A percentile compares a stretch with the other conserved stretches of the same genome.
These are phyloP conservation scores for Cetonia aurata DNA, from an alignment of 2,888 invertebrate genomes.

Conservation along the genomic window DNA sequence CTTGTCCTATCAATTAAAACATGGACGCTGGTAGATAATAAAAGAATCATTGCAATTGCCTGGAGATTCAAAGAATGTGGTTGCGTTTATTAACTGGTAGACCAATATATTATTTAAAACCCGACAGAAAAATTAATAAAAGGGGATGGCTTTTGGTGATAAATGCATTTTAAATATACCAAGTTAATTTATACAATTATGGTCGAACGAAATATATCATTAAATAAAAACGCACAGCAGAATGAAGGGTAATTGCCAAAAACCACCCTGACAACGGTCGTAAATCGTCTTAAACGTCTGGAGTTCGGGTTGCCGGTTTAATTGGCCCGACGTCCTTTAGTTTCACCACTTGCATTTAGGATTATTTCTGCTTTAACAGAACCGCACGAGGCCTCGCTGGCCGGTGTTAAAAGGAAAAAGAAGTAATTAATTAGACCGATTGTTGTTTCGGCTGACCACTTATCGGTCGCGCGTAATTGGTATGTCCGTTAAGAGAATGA, in stretches of 20 bases:
- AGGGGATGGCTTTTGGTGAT: slow-evolving; percentile 27
- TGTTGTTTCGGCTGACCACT: slow-evolving; percentile 39
- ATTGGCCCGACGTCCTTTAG: slow-evolving; percentile 30
- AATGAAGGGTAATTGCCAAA: slow-evolving; percentile 51
- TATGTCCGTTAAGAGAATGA: slow-evolving; percentile 26
- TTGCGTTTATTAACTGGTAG: slow-evolving; percentile 12
- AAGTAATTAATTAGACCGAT: slow-evolving; percentile 40
- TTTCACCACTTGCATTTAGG: slow-evolving; percentile 36
- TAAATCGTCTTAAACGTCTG: slow-evolving; percentile 49
- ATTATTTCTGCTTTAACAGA: slow-evolving; percentile 21
- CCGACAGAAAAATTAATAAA: slow-evolving; percentile 37
- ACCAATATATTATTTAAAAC: slow-evolving; percentile 21
- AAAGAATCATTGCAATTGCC: too few species aligned
- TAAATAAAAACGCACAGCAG: slow-evolving; percentile 50
- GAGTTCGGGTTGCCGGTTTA: slow-evolving; percentile 36
- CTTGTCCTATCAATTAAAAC: too few species aligned
- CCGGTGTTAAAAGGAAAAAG: slow-evolving; percentile 39
- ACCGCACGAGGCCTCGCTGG: slow-evolving; percentile 23
- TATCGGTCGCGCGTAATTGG: slow-evolving; percentile 36
- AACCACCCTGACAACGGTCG: slow-evolving; percentile 51
- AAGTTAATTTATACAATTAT: slow-evolving; percentile 39
- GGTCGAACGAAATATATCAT: slow-evolving; percentile 45
- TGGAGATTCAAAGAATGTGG: too few species aligned
- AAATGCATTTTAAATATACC: slow-evolving; percentile 37
- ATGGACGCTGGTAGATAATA: too few species aligned